Evolutionary conservation across 2,113 vertebrate genomes (phyloP).

Genomic region (Beaufortia kweichowensis): DNA sequence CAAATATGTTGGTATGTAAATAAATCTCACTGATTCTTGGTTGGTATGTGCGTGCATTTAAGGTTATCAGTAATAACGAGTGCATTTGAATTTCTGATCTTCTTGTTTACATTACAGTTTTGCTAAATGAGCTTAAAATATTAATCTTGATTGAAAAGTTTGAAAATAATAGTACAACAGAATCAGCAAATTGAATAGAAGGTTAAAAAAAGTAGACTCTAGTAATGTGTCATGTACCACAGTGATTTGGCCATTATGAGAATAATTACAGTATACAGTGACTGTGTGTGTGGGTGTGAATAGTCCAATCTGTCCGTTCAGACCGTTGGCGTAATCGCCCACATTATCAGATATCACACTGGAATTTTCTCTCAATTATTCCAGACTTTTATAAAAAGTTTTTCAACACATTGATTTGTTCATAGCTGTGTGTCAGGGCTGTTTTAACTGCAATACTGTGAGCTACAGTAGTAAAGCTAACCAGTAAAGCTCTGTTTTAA

Average conservation of each 20-base stretch:
- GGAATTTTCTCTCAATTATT: constrained; percentile 13
- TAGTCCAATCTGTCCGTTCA: constrained; percentile 54
- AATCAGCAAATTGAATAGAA: too few species aligned
- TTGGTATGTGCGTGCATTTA: too few species aligned
- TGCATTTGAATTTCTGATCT: too few species aligned
- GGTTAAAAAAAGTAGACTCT: not conserved
- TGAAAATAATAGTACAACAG: too few species aligned
- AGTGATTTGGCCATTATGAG: constrained; percentile 10
- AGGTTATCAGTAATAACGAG: too few species aligned
- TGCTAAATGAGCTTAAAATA: too few species aligned
- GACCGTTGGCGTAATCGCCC: constrained; percentile 44
- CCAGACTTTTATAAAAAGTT: not conserved
- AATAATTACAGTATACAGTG: constrained; percentile 36
- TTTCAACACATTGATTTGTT: not conserved
- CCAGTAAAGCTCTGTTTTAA: not conserved
- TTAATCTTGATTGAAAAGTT: too few species aligned
- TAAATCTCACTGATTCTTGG: too few species aligned
- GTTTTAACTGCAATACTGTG: not conserved
- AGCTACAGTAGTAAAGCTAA: not conserved
- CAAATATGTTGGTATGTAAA: too few species aligned
- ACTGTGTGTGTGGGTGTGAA: constrained; percentile 50
- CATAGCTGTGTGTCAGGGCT: not conserved
- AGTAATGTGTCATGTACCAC: constrained; percentile 6
- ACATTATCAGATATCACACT: constrained; percentile 31
- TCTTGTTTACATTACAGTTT: too few species aligned